Base-by-base conservation (phyloP, 2,888 invertebrate species). In the Leptinotarsa tumamoca region DNA sequence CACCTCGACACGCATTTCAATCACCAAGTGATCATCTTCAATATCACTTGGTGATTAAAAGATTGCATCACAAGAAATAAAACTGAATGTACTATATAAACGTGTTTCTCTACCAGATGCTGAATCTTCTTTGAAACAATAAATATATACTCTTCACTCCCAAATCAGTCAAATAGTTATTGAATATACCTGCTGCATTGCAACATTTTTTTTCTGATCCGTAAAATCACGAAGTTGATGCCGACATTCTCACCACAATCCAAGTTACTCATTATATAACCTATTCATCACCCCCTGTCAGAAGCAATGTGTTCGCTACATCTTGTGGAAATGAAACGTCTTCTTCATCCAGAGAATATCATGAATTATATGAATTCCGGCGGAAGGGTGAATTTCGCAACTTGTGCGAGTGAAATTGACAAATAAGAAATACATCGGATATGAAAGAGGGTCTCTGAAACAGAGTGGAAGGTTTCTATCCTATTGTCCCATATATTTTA, bases 301-400 rank as follows among this genome's bases (percentile, higher is more conserved):
- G 27, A 61, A 27, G 61, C 61, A 61, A 61, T 61, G 61, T 61
- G 61, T 61, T 27, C 61, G 21, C 61, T 61, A 61, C 61, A 61
- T 61, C 61, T 61, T 61, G 61, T 61, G 61, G 27, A 27, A 61
- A 61, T 61, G 61, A 61, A 61, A 61, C 61, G 27, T 61, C 27
- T 61, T 58, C 58, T 58, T 61, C 15, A 27, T 61, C 27, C 61
- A 15, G 23, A 61, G 61, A 61, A 54, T 21, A 61, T 61, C 23
- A 61, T 61, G 61, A 61, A 61, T 61, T 27, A 61, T 61, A 27
- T 61, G 61, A 21, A 61, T 15, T 61, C 15, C 15, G 18, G 27
- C 15, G 27, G 61, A 21, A 23, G 61, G 61, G 1, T 23, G 61
- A 10, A 54, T 18, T 4, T 54, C 18, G 54, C 54, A 61, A 61